These are phyloP conservation scores for Dolichopus griseipennis DNA, from an alignment of 2,888 invertebrate species.

Conservation along the genomic window DNA sequence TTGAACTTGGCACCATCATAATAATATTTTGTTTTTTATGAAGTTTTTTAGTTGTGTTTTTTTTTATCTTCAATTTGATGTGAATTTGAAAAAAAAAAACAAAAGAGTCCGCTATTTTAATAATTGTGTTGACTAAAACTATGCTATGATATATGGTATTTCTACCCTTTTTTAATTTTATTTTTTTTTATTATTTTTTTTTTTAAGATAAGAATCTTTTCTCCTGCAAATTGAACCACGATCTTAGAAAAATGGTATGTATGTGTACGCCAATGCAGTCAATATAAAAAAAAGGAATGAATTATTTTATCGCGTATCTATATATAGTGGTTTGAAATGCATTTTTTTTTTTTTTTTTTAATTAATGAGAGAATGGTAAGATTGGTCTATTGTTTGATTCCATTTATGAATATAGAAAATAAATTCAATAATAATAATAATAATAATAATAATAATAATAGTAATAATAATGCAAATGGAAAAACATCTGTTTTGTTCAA, in stretches of 20 bases:
- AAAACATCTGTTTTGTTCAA: background rate
- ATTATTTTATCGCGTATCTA: background rate
- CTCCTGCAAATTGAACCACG: background rate
- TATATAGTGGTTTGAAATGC: background rate
- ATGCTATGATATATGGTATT: too few relatives aligned
- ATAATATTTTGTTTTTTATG: background rate
- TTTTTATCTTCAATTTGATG: too few relatives aligned
- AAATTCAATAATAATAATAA: background rate
- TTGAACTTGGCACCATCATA: constrained; percentile 2
- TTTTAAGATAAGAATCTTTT: background rate
- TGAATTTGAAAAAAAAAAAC: too few relatives aligned
- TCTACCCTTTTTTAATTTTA: background rate
- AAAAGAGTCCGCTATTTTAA: too few relatives aligned
- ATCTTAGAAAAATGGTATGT: background rate
- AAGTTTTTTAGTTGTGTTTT: too few relatives aligned
- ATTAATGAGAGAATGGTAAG: background rate
- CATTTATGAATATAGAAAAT: background rate
- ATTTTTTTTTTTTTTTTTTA: too few relatives aligned
- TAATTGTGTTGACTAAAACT: too few relatives aligned
- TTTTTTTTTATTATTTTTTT: background rate
- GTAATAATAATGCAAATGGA: background rate
- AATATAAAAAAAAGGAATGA: too few relatives aligned
- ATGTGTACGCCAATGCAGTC: too few relatives aligned
- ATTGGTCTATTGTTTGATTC: background rate
- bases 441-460: background rate